Percentiles rank a stretch among this genome's conserved stretches.
Conservation (phyloP, 1,140 invertebrate genomes). For the Whitmania pigra region DNA sequence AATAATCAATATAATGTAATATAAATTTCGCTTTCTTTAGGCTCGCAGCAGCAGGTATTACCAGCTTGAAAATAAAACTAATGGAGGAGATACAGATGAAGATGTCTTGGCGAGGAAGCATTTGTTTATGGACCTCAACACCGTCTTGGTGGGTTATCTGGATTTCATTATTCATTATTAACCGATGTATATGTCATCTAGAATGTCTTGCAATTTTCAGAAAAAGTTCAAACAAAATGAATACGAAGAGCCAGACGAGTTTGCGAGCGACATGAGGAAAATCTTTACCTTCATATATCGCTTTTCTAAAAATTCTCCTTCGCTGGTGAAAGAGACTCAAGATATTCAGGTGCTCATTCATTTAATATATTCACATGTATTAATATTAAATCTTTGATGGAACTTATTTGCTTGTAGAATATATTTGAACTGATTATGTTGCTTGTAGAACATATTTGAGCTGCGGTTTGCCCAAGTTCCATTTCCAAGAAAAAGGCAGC, state of each 20-base stretch:
- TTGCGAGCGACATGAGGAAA: conserved; percentile 3
- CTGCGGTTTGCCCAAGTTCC: conserved; percentile 1
- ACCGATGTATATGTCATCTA: too few species aligned
- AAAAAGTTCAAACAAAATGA: not conserved
- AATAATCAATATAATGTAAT: too few species aligned
- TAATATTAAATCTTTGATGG: not conserved
- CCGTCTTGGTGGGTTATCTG: too few species aligned
- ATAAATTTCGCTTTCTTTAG: too few species aligned
- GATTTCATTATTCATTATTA: too few species aligned
- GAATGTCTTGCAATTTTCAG: not conserved
- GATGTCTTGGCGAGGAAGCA: too few species aligned
- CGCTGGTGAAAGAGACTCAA: not conserved
- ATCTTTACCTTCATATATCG: not conserved
- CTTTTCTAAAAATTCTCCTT: not conserved
- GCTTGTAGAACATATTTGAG: not conserved
- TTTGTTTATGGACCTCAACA: too few species aligned
- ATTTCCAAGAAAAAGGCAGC: too few species aligned
- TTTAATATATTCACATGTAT: not conserved
- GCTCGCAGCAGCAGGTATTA: too few species aligned
- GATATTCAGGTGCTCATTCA: conserved; percentile 1
- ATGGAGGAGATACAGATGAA: too few species aligned
- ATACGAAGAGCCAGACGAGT: not conserved
- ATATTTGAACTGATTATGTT: not conserved
- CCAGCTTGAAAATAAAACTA: too few species aligned
- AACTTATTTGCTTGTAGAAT: too few species aligned